Conservation (phyloP, 2,888 invertebrate species). For the Idaea biselata region DNA sequence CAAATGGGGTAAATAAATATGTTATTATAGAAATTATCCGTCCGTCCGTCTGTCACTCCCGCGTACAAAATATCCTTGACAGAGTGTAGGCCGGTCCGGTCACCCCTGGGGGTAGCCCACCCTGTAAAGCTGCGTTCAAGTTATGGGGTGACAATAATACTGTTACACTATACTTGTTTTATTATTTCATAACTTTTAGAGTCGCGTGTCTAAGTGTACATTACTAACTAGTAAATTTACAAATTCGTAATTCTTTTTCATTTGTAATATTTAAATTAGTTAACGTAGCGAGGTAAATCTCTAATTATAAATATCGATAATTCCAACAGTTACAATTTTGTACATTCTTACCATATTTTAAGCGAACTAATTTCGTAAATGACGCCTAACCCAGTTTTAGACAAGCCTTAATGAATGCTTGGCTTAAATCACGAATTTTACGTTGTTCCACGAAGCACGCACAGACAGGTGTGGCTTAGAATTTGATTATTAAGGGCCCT, state of each 20-base stretch:
- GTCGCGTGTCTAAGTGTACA: too few relatives aligned
- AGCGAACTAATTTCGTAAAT: neutral
- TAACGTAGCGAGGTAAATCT: neutral
- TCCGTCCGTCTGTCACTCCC: too few relatives aligned
- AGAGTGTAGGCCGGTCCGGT: conserved; percentile 5
- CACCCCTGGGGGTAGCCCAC: conserved; percentile 17
- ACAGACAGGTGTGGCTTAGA: neutral
- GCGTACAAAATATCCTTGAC: neutral
- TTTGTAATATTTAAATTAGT: too few relatives aligned
- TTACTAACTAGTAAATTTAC: too few relatives aligned
- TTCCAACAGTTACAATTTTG: neutral
- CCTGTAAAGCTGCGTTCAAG: neutral
- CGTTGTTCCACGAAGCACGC: neutral
- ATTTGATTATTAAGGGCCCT: neutral
- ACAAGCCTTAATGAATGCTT: neutral
- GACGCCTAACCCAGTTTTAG: neutral
- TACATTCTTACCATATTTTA: neutral
- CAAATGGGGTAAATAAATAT: too few relatives aligned
- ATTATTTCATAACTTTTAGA: neutral
- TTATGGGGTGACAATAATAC: neutral
- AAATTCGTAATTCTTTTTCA: too few relatives aligned
- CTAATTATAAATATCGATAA: neutral
- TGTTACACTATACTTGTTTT: neutral
- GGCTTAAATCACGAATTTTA: neutral
- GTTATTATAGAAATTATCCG: too few relatives aligned